Evolutionary conservation across 37 sponge, comb jelly and placozoan species (phyloP).

Genomic region (Diacarnus erythraeanus): DNA sequence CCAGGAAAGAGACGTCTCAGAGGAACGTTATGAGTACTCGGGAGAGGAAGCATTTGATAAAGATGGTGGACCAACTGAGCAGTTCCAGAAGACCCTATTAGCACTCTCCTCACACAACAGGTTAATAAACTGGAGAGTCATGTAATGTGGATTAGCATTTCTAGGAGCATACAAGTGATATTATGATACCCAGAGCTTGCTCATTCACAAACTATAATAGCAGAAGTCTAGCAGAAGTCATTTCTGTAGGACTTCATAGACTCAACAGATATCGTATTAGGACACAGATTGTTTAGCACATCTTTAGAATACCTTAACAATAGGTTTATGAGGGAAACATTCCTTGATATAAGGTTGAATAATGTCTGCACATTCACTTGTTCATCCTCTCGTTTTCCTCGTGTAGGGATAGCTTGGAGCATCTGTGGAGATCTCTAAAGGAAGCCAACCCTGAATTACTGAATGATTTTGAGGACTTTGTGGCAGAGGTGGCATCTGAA

Average conservation of each 20-base stretch:
- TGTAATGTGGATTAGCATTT: no score
- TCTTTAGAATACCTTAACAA: not conserved
- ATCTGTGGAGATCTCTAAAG: conserved; percentile 42
- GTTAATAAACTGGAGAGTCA: not conserved
- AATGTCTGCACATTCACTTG: not conserved
- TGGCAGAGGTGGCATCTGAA: conserved; percentile 51
- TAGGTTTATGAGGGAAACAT: not conserved
- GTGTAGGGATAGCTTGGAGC: conserved; percentile 45
- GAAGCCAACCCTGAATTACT: conserved; percentile 60
- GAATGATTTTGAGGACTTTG: conserved; percentile 70
- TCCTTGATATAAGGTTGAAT: not conserved
- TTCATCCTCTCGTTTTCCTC: no score
- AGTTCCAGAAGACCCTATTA: conserved; percentile 17
- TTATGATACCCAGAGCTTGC: no score
- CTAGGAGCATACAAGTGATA: no score
- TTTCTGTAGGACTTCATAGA: no score
- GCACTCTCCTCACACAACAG: conserved; percentile 42
- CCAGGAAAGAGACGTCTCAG: not conserved
- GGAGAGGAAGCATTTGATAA: not conserved
- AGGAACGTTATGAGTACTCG: conserved; percentile 1
- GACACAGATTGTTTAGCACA: no score
- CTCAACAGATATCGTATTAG: no score
- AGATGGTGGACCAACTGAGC: conserved; percentile 11
- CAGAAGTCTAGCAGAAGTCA: no score
- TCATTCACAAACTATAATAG: no score